A percentile compares a stretch with the other conserved stretches of the same genome.
These are phyloP conservation scores for Cynocephalus volans DNA, from an alignment of 2,113 vertebrate genomes.

Conservation along the genomic window DNA sequence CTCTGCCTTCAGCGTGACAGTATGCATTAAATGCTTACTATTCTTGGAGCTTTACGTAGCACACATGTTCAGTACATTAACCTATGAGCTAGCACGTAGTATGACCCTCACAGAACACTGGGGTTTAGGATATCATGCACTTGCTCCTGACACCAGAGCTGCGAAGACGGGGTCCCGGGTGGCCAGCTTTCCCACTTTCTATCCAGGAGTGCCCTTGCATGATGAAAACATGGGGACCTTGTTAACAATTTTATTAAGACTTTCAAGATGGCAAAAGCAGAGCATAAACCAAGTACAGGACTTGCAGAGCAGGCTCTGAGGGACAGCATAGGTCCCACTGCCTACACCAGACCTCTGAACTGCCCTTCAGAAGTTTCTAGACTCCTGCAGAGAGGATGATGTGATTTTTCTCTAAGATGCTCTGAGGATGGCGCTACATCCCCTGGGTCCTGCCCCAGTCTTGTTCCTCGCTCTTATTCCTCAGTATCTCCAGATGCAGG, in stretches of 20 bases:
- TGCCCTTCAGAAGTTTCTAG: not conserved
- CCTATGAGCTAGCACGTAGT: too few species aligned
- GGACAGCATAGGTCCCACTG: fast-evolving
- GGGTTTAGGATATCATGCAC: not conserved
- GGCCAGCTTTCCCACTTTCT: not conserved
- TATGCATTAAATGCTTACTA: not conserved
- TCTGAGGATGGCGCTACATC: not conserved
- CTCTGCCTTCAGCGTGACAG: not conserved
- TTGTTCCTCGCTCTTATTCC: not conserved
- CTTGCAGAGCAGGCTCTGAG: fast-evolving
- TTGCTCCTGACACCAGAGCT: not conserved
- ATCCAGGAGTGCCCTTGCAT: not conserved
- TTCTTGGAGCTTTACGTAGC: fast-evolving
- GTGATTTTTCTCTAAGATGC: not conserved
- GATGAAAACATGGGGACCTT: not conserved
- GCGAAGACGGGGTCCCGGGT: not conserved
- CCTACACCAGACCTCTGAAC: not conserved
- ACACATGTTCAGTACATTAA: not conserved
- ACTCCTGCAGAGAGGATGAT: fast-evolving
- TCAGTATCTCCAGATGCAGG: not conserved
- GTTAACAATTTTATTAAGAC: not conserved
- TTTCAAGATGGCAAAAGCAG: not conserved
- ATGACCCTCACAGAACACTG: not conserved
- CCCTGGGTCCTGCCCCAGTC: not conserved
- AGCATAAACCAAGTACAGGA: not conserved